Evolutionary conservation across 30 jellyfish, hydroid and myxozoan genomes (phyloP).

Genomic region (Chrysaora quinquecirrha): DNA sequence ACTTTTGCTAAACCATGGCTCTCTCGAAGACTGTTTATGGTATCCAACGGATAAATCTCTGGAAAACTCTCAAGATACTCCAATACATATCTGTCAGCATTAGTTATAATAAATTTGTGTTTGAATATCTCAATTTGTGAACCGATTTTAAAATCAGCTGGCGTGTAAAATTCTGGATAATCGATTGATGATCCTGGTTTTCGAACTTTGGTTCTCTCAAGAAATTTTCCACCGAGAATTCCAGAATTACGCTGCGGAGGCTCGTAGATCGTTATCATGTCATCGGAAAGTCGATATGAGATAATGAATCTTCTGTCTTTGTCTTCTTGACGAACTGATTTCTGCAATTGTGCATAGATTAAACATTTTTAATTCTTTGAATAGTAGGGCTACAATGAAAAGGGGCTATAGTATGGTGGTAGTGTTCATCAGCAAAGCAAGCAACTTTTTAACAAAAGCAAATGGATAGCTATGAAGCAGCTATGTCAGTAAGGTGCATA

Average conservation of each 20-base stretch:
- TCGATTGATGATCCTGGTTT: slow-evolving; percentile 93
- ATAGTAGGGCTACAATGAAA: no score
- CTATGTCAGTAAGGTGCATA: no score
- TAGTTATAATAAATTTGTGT: slow-evolving; percentile 83
- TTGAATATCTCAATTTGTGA: slow-evolving; percentile 83
- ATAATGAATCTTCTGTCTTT: slow-evolving; percentile 82
- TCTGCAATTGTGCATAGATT: slow-evolving; percentile 49
- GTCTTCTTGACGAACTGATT: slow-evolving; percentile 90
- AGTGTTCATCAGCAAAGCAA: no score
- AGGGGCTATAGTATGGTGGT: no score
- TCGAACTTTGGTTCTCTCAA: slow-evolving; percentile 96
- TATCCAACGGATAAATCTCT: slow-evolving; percentile 72
- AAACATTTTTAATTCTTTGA: no score
- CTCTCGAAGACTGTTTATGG: slow-evolving; percentile 82
- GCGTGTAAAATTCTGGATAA: slow-evolving; percentile 93
- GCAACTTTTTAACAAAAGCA: no score
- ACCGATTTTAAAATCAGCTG: slow-evolving; percentile 95
- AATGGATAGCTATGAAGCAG: no score
- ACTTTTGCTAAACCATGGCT: slow-evolving; percentile 61
- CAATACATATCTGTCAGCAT: slow-evolving; percentile 93
- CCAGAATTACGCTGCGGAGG: slow-evolving; percentile 98
- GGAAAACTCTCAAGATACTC: slow-evolving; percentile 90
- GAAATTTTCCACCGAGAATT: slow-evolving; percentile 91
- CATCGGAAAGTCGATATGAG: slow-evolving; percentile 95
- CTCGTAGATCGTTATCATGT: slow-evolving; percentile 91